Base-by-base conservation (phyloP, 2,797 vertebrate genomes). In the Halcyon leucocephala region DNA sequence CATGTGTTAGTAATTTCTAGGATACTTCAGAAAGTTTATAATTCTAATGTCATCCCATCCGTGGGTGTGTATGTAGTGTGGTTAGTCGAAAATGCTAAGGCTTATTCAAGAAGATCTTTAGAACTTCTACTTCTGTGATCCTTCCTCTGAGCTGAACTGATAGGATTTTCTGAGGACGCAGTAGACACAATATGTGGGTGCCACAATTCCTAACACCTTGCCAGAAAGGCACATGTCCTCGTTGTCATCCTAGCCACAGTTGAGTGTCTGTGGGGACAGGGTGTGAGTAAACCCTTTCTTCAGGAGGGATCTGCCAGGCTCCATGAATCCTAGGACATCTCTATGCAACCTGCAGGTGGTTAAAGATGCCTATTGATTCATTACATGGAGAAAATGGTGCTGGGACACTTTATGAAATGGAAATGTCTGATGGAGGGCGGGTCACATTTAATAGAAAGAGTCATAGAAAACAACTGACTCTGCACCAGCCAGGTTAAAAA, bases 401-500 rank as follows among this genome's bases (percentile, higher is more conserved):
- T 42, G 31, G 14, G 24, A 74, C 26, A 39, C 4, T 13, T 80
- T 22, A 49, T 51, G 33, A 41, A 76, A 21, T 3, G 35, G 31
- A 82, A 69, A 6, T n/a, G 39, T 7, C 41, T 86, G n/a, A 19
- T 4, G 14, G 77, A 86, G 64, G 9, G 29, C 44, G 61, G 31
- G 16, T 93, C 46, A 41, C 37, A 29, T 70, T 82, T 84, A 55
- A 28, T 51, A 85, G 82, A 71, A 61, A 82, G 42, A 74, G 33
- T 42, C 37, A 46, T 13, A 31, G 0, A 3, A 76, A 95, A 73
- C 48, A 86, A 94, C 62, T 84, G 79, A 80, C 71, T 90, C 74
- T 82, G 60, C 55, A 85, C 51, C 37, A 65, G 20, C 29, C 6
- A 3, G 20, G 58, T 90, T 95, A 92, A 90, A 95, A 95, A 93